Percentiles rank a stretch among this genome's conserved stretches.
Evolutionary conservation across 1,140 invertebrate species (phyloP).

Genomic region (Oscheius sp.): DNA sequence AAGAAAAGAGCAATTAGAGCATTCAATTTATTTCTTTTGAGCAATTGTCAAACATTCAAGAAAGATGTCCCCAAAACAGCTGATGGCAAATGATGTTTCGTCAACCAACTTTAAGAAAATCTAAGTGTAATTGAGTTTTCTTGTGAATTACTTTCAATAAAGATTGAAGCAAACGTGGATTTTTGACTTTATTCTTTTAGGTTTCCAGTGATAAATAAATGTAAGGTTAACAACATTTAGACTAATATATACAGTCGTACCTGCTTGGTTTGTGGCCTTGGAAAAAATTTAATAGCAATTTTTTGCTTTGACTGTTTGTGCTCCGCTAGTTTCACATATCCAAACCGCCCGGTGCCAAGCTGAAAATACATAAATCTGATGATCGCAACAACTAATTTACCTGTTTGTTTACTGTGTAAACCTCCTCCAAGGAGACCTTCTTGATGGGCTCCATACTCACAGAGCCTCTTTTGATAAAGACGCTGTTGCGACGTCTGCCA

Average conservation of each 20-base stretch:
- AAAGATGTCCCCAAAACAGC: too few relatives aligned
- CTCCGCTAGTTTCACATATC: slow-evolving; percentile 55
- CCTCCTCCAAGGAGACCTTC: slow-evolving; percentile 48
- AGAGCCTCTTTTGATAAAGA: slow-evolving; percentile 43
- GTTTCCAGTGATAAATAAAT: too few relatives aligned
- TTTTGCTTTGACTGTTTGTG: slow-evolving; percentile 49
- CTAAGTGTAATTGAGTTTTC: too few relatives aligned
- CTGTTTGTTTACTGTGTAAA: slow-evolving; percentile 48
- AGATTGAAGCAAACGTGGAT: too few relatives aligned
- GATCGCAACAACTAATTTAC: slow-evolving; percentile 7
- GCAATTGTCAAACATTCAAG: too few relatives aligned
- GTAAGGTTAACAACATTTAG: neutral
- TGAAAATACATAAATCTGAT: slow-evolving; percentile 33
- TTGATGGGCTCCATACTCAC: slow-evolving; percentile 47
- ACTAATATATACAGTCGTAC: too few relatives aligned
- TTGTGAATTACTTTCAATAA: too few relatives aligned
- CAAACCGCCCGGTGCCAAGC: slow-evolving; percentile 55
- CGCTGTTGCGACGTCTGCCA: slow-evolving; percentile 26
- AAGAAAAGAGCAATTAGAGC: too few relatives aligned
- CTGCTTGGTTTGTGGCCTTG: slow-evolving; percentile 53
- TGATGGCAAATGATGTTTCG: too few relatives aligned
- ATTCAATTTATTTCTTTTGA: too few relatives aligned
- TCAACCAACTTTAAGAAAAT: too few relatives aligned
- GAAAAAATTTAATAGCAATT: slow-evolving; percentile 56
- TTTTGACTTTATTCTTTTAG: too few relatives aligned